Percentiles rank a stretch among this genome's conserved stretches.
Evolutionary conservation across 2,113 vertebrate genomes (phyloP).

Genomic region (Sminthopsis crassicaudata): DNA sequence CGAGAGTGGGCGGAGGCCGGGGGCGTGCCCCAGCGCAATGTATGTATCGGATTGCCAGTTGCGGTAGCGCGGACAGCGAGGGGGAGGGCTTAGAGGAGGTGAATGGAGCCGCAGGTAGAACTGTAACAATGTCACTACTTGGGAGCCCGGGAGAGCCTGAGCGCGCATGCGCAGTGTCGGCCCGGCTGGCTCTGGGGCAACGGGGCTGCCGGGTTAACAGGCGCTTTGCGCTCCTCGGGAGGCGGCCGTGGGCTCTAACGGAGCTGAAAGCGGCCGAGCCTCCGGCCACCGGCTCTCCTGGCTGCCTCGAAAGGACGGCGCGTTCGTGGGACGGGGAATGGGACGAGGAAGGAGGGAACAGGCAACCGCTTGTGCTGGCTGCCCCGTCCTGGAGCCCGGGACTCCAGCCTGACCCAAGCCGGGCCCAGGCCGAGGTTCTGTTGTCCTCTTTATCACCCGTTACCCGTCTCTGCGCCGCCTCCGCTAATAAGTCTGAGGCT

Average conservation of each 20-base stretch:
- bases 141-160: not conserved
- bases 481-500: not conserved
- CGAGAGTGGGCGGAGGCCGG: slow-evolving; percentile 48
- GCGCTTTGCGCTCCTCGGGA: not conserved
- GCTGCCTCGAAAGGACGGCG: not conserved
- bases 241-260: not conserved
- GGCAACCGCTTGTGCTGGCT: not conserved
- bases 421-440: no score
- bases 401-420: not conserved
- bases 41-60: not conserved
- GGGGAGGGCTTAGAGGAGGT: slow-evolving; percentile 2
- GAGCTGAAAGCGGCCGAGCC: not conserved
- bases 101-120: slow-evolving; percentile 66
- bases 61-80: slow-evolving; percentile 30
- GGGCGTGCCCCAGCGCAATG: not conserved
- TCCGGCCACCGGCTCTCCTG: not conserved
- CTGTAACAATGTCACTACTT: slow-evolving; percentile 44
- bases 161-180: slow-evolving; percentile 53
- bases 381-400: no score
- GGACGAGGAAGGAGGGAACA: not conserved
- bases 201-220: not conserved
- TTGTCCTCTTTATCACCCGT: not conserved
- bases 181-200: not conserved
- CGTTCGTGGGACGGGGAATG: not conserved
- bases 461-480: no score